These are phyloP conservation scores for Leptodactylus fallax DNA, from an alignment of 2,797 vertebrate species.

Conservation along the genomic window DNA sequence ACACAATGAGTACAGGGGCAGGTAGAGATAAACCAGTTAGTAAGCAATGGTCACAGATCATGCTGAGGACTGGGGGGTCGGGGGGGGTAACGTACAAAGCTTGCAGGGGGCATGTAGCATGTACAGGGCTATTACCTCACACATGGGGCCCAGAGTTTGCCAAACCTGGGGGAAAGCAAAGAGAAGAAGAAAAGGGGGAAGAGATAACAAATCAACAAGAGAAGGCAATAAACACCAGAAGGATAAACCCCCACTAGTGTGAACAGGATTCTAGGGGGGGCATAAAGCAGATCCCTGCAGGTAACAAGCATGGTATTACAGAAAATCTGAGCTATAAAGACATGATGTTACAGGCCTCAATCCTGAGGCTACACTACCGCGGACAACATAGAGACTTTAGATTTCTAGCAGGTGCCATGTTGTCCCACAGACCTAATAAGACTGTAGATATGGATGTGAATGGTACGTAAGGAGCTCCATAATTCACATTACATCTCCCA, in stretches of 20 bases:
- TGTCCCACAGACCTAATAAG: too few relatives aligned
- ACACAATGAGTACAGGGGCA: not conserved
- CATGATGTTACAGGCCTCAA: not conserved
- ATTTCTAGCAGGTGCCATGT: too few relatives aligned
- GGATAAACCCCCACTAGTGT: not conserved
- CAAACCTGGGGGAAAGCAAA: constrained; percentile 83
- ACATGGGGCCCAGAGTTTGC: constrained; percentile 89
- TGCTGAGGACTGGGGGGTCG: not conserved
- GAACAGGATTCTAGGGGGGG: not conserved
- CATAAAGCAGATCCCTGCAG: not conserved
- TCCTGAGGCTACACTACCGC: not conserved
- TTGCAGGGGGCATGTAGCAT: not conserved
- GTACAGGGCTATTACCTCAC: constrained; percentile 82
- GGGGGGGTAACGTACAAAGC: not conserved
- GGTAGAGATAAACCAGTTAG: not conserved
- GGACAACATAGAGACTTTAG: not conserved
- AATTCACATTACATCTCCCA: not conserved
- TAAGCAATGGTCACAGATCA: not conserved
- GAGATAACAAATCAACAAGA: not conserved
- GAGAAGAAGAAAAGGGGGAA: constrained; percentile 58
- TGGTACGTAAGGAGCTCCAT: too few relatives aligned
- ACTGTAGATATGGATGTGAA: not conserved
- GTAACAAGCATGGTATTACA: not conserved
- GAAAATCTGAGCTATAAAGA: too few relatives aligned
- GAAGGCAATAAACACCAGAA: not conserved